Evolutionary conservation across 2,113 vertebrate species (phyloP), one percentile per base, ranked within the genome.

Genomic region (Poeciliopsis turrubarensis): DNA sequence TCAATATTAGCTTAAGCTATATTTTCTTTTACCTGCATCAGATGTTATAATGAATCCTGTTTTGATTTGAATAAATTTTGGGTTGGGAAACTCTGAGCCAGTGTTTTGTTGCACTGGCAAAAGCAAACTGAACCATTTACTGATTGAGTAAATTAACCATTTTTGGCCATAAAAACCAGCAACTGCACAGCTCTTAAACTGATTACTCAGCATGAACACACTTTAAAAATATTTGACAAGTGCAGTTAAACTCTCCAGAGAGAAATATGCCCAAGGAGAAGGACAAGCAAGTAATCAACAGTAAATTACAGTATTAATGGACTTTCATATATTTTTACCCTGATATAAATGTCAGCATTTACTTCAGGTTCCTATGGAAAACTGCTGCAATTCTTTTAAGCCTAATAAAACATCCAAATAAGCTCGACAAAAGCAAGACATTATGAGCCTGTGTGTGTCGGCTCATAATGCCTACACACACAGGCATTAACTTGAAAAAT

Each of bases 101-200:
- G 65, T 12, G 15, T 25, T 26, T 60, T 34, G 44, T 74, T 69
- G 9, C 17, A 15, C 51, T 44, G 17, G 26, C 39, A 41, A 39
- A 80, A 76, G 3, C 79, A 73, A 62, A 65, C 65, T 84, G 68
- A 80, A 81, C 73, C 17, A 31, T 84, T 82, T 74, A 31, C 51
- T 73, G 39, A 83, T 75, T 80, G 54, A 75, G 47, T 72, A 82
- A 65, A 90, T 89, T 87, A 91, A 89, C 83, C 82, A 79, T 60
- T 71, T 71, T 65, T 83, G 47, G 79, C 76, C 84, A 88, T 4
- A 17, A 70, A 84, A 77, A 75, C 66, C 61, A 87, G 44, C 57
- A 64, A 71, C 79, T 77, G 68, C 62, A 68, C 60, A 70, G 64
- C 65, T 77, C 69, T 19, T 76, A 51, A 60, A 75, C 68, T 69